Evolutionary conservation across 1,140 invertebrate genomes (phyloP), one percentile per base, ranked within the genome.

Genomic region (Coptotermes formosanus): DNA sequence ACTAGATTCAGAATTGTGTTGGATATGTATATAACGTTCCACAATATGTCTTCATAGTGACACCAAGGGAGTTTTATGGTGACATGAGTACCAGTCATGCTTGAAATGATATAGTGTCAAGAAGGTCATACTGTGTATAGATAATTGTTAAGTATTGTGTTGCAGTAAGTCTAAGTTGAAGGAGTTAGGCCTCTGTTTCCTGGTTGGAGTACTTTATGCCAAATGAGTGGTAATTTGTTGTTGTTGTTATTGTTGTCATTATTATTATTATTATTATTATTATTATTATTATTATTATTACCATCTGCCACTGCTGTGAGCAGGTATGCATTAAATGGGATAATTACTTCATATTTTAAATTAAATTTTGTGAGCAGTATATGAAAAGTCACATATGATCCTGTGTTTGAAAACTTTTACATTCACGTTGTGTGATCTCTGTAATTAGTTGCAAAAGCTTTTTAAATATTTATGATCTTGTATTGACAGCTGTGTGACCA

Each of bases 191-290:
- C 19, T 64, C 64, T 69, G 23, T 7, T 25, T n/a, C 25, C 25
- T n/a, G n/a, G n/a, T 3, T 12, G 14, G n/a, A 69, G 14, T 69
- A 69, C 19, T 30, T 69, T 69, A n/a, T n/a, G n/a, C 23, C 23
- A 69, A 69, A 69, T n/a, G 7, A 69, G n/a, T 69, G n/a, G 64
- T 25, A 69, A 69, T 30, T 3, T 69, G 64, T 69, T n/a, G 2
- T n/a, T 6, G n/a, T 69, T n/a, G 4, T n/a, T n/a, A 69, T 69
- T 69, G n/a, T 69, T 69, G 12, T 69, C 12, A 69, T 69, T n/a
- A 69, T 64, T 64, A 64, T 64, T 64, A 64, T 64, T 64, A 64
- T 64, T 64, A 64, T 64, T 64, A 64, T 64, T 64, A 64, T 64
- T 64, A 64, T 64, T 64, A 64, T 64, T 64, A 64, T 55, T 55